phyloP scores from a whole-genome alignment of 2,888 invertebrate species.

The Pandemis heparana region DNA sequence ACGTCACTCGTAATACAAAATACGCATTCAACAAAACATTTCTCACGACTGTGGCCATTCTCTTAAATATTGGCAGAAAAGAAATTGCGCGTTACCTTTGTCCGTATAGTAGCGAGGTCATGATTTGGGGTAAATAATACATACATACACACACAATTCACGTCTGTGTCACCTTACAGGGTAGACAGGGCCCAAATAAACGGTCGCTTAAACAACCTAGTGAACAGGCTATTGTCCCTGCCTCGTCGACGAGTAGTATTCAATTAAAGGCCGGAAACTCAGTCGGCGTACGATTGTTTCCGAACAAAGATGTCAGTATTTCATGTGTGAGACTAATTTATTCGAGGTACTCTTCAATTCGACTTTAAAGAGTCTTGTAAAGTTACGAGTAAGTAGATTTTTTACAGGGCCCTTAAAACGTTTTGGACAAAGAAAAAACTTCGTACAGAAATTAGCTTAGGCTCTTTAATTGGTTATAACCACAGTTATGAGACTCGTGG shows the following conservation, averaged over 20 bases:
- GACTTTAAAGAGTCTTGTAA: conserved; percentile 28
- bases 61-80: too few species aligned
- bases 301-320: conserved; percentile 55
- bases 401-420: neutral
- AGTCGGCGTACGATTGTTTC: conserved; percentile 55
- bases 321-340: conserved; percentile 43
- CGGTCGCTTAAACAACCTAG: neutral
- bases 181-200: neutral
- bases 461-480: neutral
- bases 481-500: too few species aligned
- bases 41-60: too few species aligned
- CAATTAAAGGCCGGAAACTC: conserved; percentile 76
- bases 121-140: too few species aligned
- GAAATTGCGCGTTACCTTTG: too few species aligned
- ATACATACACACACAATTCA: too few species aligned
- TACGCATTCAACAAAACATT: too few species aligned
- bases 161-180: too few species aligned
- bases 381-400: conserved; percentile 11
- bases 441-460: neutral
- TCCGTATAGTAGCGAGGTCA: too few species aligned
- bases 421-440: neutral
- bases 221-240: conserved; percentile 7
- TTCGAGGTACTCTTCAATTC: conserved; percentile 22
- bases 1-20: too few species aligned
- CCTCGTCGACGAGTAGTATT: conserved; percentile 69